Base-by-base conservation (phyloP, 2,888 invertebrate species). In the Linnaemya tessellans region DNA sequence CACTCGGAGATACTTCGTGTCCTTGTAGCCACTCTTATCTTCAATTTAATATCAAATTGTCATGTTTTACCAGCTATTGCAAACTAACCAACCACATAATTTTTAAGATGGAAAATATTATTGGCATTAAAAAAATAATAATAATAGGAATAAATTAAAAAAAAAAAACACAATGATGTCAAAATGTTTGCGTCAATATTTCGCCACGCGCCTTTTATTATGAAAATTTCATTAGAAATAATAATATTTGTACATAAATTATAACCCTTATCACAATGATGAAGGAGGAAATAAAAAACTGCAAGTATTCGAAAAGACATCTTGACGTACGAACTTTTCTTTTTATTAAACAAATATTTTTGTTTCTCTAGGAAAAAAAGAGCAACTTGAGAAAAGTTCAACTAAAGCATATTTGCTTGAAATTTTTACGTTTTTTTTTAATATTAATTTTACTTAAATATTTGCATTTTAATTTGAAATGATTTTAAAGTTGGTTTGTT, bases 51-150 rank as follows among this genome's bases (percentile, higher is more conserved):
- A 46, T 46, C 15, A 22, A 5, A 25, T 25, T 65, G 15, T 46
- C 22, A 5, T n/a, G 64, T 15, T n/a, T 25, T 46, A 65, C 9
- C 25, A 18, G n/a, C 60, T 11, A 38, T 20, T 38, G 10, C 25
- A 1, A 65, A 43, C 43, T 65, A 65, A 46, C 25, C 64, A 65
- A 65, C 64, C 64, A 65, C 38, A 41, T 20, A 62, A 62, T 62
- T 62, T 35, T 20, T 11, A 13, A 11, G 11, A 62, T 62, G 18
- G 25, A 62, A 62, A 41, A 60, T 3, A 60, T 60, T 60, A 60
- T 60, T 35, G 35, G 30, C 30, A 30, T 3, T 2, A 30, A 30
- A 30, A 30, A 30, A 3, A 5, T 30, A n/a, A n/a, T n/a, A n/a
- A n/a, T n/a, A n/a, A n/a, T n/a, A n/a, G 30, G 2, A 30, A 3